Base-by-base conservation (phyloP, 2,797 vertebrate species). In the Setipinna tenuifilis region DNA sequence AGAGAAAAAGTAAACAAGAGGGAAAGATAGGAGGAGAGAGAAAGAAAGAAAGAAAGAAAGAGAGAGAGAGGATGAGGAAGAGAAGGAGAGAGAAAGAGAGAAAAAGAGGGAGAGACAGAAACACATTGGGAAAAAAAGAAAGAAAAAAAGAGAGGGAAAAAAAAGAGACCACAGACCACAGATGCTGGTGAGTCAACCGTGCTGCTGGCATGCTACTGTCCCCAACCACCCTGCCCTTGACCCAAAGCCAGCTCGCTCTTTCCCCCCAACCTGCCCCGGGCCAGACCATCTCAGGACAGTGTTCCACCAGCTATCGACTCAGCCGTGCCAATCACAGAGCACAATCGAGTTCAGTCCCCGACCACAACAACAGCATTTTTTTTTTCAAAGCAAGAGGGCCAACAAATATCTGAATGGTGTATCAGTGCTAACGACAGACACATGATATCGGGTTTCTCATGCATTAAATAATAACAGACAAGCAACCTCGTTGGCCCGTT, bases 171-270 rank as follows among this genome's bases (percentile, higher is more conserved):
- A 68, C 23, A 68, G 61, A 68, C 61, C 61, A 71, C 68, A 71
- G 71, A 78, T 6, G 17, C 35, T 19, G 19, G 35, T 78, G 71
- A 78, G 35, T 78, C 35, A 78, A 78, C 31, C 19, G 35, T 2
- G 68, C 68, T 14, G 28, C 28, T 71, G 71, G 71, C 35, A 21
- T 2, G 35, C 23, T 10, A 44, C 35, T 78, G 31, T 44, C 35
- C 71, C 71, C 71, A 10, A 78, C 35, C 71, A 44, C 31, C 17
- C 31, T 78, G 71, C 71, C 71, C 71, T 78, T 78, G 71, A 78
- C 71, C 71, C 71, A 78, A 9, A 78, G 71, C 71, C 19, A 44
- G 44, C 71, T 17, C 31, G 31, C 6, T 68, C 4, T 78, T 9
- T 54, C 50, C 50, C 50, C 71, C 16, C 19, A 44, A 21, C 25